These are phyloP conservation scores for Phaethon lepturus DNA, from an alignment of 2,113 vertebrate genomes.

Conservation along the genomic window DNA sequence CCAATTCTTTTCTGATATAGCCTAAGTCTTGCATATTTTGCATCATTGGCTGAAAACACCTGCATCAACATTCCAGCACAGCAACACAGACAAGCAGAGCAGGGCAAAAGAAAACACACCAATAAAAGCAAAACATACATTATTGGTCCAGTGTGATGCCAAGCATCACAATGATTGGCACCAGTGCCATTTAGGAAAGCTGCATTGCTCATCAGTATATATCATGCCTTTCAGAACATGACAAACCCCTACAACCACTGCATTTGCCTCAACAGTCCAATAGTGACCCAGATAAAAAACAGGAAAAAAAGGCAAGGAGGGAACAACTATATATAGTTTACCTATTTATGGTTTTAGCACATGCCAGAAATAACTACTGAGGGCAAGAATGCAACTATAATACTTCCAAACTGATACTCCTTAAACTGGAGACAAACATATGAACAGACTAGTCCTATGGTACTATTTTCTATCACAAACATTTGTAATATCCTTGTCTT, in stretches of 20 bases:
- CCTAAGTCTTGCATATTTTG: not conserved
- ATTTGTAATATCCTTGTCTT: not conserved
- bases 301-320: not conserved
- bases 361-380: conserved; percentile 15
- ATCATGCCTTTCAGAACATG: not conserved
- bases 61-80: rapidly evolving
- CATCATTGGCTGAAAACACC: not conserved
- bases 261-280: not conserved
- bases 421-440: not conserved
- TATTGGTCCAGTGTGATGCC: not conserved
- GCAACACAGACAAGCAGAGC: not conserved
- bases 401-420: not conserved
- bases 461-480: not conserved
- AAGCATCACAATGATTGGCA: not conserved
- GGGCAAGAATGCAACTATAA: not conserved
- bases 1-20: not conserved
- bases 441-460: not conserved
- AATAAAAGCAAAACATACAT: not conserved
- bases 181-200: not conserved
- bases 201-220: not conserved
- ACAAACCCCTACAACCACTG: not conserved
- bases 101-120: not conserved
- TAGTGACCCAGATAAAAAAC: not conserved
- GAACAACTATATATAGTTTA: conserved; percentile 27
- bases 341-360: conserved; percentile 36